Conservation (phyloP, 1,140 invertebrate species). For the Melipona quadrifasciata region DNA sequence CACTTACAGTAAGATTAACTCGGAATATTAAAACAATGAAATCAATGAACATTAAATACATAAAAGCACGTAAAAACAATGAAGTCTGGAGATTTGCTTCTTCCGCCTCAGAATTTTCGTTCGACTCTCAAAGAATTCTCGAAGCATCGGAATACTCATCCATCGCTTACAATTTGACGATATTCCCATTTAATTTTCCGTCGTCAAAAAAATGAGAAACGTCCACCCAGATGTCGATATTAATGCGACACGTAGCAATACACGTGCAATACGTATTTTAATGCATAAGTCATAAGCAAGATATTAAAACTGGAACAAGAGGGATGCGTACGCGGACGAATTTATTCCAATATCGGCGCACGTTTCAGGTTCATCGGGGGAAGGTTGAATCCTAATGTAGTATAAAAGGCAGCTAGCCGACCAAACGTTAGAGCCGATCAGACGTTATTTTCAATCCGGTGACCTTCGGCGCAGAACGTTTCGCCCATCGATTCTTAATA, state of each 20-base stretch:
- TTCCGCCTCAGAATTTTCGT: not conserved
- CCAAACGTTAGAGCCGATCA: not conserved
- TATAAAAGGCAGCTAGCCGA: slow-evolving; percentile 40
- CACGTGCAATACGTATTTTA: slow-evolving; percentile 62
- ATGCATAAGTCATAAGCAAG: slow-evolving; percentile 68
- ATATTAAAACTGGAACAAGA: slow-evolving; percentile 61
- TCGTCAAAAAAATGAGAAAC: slow-evolving; percentile 31
- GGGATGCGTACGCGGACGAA: slow-evolving; percentile 2
- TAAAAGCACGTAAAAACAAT: too few relatives aligned
- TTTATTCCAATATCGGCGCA: slow-evolving; percentile 22
- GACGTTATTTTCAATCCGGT: slow-evolving; percentile 50
- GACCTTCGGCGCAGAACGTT: slow-evolving; percentile 47
- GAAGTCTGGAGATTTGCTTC: too few relatives aligned
- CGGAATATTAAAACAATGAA: too few relatives aligned
- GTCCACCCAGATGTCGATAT: slow-evolving; percentile 46
- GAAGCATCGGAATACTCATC: not conserved
- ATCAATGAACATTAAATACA: too few relatives aligned
- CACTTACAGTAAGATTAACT: too few relatives aligned
- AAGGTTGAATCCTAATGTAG: slow-evolving; percentile 56
- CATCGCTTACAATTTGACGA: not conserved
- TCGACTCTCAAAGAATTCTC: not conserved
- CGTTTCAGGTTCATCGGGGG: slow-evolving; percentile 39
- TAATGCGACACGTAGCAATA: slow-evolving; percentile 31
- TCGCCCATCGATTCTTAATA: slow-evolving; percentile 56
- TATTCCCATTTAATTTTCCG: not conserved